These are phyloP conservation scores for Parauchenoglanis punctatus DNA, from an alignment of 2,797 vertebrate genomes.

Conservation along the genomic window DNA sequence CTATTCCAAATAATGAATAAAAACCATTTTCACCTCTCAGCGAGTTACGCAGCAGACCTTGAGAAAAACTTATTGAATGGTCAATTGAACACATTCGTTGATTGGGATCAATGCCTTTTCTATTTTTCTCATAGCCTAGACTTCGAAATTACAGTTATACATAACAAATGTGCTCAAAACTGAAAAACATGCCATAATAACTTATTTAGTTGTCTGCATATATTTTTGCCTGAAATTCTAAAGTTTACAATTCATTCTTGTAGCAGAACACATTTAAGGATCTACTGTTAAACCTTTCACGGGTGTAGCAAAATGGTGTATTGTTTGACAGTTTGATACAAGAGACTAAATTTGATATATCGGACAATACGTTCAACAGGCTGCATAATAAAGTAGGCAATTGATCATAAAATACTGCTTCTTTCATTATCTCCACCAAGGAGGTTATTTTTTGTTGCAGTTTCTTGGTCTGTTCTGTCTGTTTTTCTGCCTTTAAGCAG, in stretches of 20 bases:
- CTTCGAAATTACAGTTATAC: background rate
- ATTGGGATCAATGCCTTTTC: too few relatives aligned
- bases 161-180: background rate
- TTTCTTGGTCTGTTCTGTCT: too few relatives aligned
- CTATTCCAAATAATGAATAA: background rate
- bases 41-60: background rate
- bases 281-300: background rate
- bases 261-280: background rate
- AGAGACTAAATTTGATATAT: background rate
- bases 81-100: background rate
- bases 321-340: background rate
- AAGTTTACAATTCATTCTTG: background rate
- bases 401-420: background rate
- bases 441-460: too few relatives aligned
- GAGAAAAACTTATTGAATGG: background rate
- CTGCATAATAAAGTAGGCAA: background rate
- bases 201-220: background rate
- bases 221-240: background rate
- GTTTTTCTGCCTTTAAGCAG: too few relatives aligned
- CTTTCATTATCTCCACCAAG: background rate
- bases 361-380: background rate
- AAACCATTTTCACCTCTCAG: constrained; percentile 10
- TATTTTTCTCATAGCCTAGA: background rate
- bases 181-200: background rate
- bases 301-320: background rate